Evolutionary conservation across 1,140 invertebrate genomes (phyloP).

Genomic region (Cherax quadricarinatus): DNA sequence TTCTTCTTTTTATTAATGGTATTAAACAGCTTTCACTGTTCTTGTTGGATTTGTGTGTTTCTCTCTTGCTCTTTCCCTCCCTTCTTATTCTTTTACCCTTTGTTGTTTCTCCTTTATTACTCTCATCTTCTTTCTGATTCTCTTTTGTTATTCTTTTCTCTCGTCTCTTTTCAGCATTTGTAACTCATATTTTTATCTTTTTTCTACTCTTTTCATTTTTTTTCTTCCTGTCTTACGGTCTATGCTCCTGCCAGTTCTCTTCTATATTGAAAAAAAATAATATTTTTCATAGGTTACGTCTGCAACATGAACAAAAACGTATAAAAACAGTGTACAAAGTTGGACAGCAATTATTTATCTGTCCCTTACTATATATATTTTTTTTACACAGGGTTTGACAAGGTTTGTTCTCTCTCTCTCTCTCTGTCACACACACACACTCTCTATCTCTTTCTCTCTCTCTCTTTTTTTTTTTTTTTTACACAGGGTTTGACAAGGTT

Average conservation of each 20-base stretch:
- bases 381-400: too few relatives aligned
- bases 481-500: too few relatives aligned
- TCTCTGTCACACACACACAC: too few relatives aligned
- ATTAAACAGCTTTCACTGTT: conserved; percentile 6
- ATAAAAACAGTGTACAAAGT: neutral
- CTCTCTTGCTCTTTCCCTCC: neutral
- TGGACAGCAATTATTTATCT: neutral
- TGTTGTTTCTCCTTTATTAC: too few relatives aligned
- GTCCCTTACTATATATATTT: neutral
- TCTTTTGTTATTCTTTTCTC: too few relatives aligned
- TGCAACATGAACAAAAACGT: neutral
- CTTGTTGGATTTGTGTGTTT: neutral
- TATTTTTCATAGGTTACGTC: neutral
- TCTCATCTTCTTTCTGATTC: too few relatives aligned
- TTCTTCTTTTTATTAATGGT: neutral
- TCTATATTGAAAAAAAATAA: neutral
- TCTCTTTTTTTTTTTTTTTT: too few relatives aligned
- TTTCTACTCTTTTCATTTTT: too few relatives aligned
- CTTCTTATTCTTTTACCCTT: neutral
- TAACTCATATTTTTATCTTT: neutral
- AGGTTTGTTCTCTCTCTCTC: too few relatives aligned
- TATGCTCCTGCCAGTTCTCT: neutral
- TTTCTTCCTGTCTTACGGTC: too few relatives aligned
- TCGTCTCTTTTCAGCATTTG: neutral
- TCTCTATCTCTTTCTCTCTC: too few relatives aligned